A percentile compares a stretch with the other conserved stretches of the same genome.
phyloP scores from a whole-genome alignment of 2,113 vertebrate species.

The Bufo bufo region DNA sequence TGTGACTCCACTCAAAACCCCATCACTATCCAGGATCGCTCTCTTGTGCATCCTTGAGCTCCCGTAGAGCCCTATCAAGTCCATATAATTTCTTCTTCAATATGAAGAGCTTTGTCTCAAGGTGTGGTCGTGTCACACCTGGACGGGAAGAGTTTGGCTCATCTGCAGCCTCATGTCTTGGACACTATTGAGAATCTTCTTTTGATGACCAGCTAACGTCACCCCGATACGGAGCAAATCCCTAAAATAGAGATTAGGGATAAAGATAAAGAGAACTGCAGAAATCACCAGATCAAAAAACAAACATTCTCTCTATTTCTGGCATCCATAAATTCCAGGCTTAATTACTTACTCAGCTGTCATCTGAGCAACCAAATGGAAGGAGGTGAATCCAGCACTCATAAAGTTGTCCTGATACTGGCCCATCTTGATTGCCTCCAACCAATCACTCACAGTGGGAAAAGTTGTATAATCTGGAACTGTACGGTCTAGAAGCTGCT shows the following conservation, averaged over 20 bases:
- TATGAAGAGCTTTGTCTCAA: conserved; percentile 50
- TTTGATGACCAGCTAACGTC: conserved; percentile 97
- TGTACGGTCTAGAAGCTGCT: conserved; percentile 95
- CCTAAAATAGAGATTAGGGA: conserved; percentile 68
- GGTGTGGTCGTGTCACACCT: conserved; percentile 84
- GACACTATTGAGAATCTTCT: conserved; percentile 98
- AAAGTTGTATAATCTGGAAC: conserved; percentile 98
- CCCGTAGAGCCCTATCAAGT: conserved; percentile 48
- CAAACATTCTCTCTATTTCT: background rate
- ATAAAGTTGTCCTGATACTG: conserved; percentile 97
- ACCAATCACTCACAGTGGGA: conserved; percentile 97
- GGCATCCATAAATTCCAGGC: too few species aligned
- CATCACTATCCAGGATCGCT: conserved; percentile 4
- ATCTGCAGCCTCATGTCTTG: conserved; percentile 99
- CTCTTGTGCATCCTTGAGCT: conserved; percentile 44
- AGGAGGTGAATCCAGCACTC: conserved; percentile 95
- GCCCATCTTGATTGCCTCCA: conserved; percentile 99
- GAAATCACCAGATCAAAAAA: background rate
- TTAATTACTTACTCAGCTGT: conserved; percentile 92
- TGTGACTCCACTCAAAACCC: conserved; percentile 46
- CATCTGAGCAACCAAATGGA: conserved; percentile 98
- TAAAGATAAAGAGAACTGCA: background rate
- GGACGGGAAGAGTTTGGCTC: conserved; percentile 98
- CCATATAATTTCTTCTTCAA: conserved; percentile 56
- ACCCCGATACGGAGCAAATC: conserved; percentile 98